Evolutionary conservation across 2,797 vertebrate genomes (phyloP), one percentile per base, ranked within the genome.

Genomic region (Octomys mimax): DNA sequence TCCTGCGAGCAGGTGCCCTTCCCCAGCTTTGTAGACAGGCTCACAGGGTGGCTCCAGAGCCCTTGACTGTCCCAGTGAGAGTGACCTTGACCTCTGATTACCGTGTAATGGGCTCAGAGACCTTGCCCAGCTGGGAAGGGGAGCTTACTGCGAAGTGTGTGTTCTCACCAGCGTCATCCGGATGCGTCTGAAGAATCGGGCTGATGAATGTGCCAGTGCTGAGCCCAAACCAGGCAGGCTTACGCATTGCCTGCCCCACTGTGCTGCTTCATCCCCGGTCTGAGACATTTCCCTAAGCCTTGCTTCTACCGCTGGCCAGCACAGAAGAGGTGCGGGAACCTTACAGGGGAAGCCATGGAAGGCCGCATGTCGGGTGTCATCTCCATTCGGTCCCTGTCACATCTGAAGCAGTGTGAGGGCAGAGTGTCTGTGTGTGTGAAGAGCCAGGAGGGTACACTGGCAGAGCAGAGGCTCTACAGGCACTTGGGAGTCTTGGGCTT

Each of bases 211-310:
- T 81, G 92, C 83, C 66, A 39, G 36, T 3, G 42, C 81, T 46
- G 66, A 89, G 91, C 64, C 59, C 83, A 59, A 77, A 80, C 33
- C 73, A 94, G 81, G 81, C 84, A 11, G 85, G 90, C 93, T 86
- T 95, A 92, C 94, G 90, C 79, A 78, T 28, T 94, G 91, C 95
- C 90, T 96, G 73, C 62, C 64, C 90, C 68, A 80, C 42, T 57
- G 39, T 91, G 80, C 77, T 22, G 0, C 77, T 71, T 66, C 68
- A 75, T 94, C 87, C 94, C 94, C 70, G 28, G 94, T 57, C 89
- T 97, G 97, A 96, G 73, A 96, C 96, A 96, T 75, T 90, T 93
- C 95, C 86, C 3, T 10, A 66, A 70, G 81, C 77, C 77, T 26
- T 8, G 71, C 21, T 59, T 61, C 91, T 87, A 42, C 54, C 36